Conservation (phyloP, 1,140 invertebrate genomes). For the Lethocerus indicus region DNA sequence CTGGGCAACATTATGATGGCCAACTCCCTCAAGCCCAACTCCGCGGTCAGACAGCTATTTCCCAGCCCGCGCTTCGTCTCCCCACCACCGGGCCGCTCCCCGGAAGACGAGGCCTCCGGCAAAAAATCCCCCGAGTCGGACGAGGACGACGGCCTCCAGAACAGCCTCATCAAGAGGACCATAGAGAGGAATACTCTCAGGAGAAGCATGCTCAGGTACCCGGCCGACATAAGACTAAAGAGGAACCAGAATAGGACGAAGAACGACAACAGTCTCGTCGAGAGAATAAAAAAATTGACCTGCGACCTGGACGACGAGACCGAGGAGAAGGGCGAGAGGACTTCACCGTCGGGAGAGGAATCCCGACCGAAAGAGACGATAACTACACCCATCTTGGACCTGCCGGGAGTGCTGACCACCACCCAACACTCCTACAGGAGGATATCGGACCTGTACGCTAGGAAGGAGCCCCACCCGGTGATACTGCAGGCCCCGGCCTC, state of each 20-base stretch:
- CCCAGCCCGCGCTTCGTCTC: conserved; percentile 36
- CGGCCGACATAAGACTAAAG: conserved; percentile 22
- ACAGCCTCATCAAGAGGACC: conserved; percentile 26
- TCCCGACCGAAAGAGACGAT: conserved; percentile 8
- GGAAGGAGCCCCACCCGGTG: conserved; percentile 8
- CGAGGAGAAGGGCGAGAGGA: conserved; percentile 18
- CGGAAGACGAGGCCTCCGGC: conserved; percentile 3
- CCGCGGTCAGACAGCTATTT: conserved; percentile 54
- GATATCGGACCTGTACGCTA: conserved; percentile 9
- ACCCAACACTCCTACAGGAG: conserved; percentile 9
- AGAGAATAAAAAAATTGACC: conserved; percentile 60
- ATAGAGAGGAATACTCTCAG: conserved; percentile 56
- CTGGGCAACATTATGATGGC: conserved; percentile 30
- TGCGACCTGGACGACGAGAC: conserved; percentile 57
- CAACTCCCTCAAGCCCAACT: conserved; percentile 44
- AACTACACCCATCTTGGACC: conserved; percentile 15
- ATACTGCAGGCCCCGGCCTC: conserved; percentile 14
- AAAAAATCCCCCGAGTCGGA: conserved; percentile 11
- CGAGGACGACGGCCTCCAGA: conserved; percentile 18
- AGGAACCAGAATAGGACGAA: conserved; percentile 30
- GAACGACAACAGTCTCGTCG: conserved; percentile 49
- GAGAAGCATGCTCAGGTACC: conserved; percentile 46
- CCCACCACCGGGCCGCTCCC: conserved; percentile 25
- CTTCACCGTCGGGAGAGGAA: conserved; percentile 14
- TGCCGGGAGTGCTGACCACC: too few species aligned